Conservation (phyloP, 2,888 invertebrate genomes). For the Chromoteleia sp. region DNA sequence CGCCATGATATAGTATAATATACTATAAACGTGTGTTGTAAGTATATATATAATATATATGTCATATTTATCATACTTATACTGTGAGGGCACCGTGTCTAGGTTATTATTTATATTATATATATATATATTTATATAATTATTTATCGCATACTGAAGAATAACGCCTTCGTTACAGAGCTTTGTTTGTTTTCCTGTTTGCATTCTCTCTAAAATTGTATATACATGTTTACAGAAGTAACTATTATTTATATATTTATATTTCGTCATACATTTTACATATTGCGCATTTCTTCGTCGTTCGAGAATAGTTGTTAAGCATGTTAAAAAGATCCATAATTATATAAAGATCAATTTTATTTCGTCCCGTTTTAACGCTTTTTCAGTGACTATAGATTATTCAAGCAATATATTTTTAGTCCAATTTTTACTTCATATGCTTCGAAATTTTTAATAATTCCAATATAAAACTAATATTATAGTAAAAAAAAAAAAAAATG, state of each 20-base stretch:
- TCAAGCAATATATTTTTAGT: too few relatives aligned
- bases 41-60: slow-evolving; percentile 69
- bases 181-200: slow-evolving; percentile 23
- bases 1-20: slow-evolving; percentile 74
- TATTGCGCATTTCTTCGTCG: slow-evolving; percentile 61
- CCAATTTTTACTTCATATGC: too few relatives aligned
- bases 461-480: too few relatives aligned
- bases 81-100: slow-evolving; percentile 76
- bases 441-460: too few relatives aligned
- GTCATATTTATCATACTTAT: slow-evolving; percentile 77
- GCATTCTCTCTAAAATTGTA: slow-evolving; percentile 35
- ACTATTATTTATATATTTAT: slow-evolving; percentile 44
- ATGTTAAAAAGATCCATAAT: too few relatives aligned
- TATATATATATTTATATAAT: too few relatives aligned
- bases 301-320: slow-evolving; percentile 19
- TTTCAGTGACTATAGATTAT: slow-evolving; percentile 14
- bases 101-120: slow-evolving; percentile 78
- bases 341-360: too few relatives aligned
- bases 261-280: slow-evolving; percentile 62
- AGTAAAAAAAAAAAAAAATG: too few relatives aligned
- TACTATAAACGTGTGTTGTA: slow-evolving; percentile 70
- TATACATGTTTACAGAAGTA: slow-evolving; percentile 71
- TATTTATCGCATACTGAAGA: slow-evolving; percentile 70
- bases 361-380: too few relatives aligned
- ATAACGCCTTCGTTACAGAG: slow-evolving; percentile 27